These are phyloP conservation scores for Barypeithes pellucidus DNA, from an alignment of 2,888 invertebrate species.

Conservation along the genomic window DNA sequence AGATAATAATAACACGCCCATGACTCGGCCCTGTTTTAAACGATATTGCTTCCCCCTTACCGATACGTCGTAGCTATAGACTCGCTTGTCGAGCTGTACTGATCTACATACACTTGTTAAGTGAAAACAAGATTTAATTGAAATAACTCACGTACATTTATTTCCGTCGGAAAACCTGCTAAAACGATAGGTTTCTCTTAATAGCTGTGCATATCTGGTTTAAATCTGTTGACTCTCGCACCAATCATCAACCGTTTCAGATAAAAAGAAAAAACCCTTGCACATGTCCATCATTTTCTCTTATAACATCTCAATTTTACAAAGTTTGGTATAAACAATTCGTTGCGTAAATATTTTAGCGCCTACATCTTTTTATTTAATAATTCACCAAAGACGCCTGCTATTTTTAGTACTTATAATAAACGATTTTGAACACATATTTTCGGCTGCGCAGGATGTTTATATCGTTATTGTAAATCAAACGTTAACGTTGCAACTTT, in stretches of 20 bases:
- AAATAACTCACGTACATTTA: no score
- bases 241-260: conserved; percentile 1
- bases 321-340: conserved; percentile 34
- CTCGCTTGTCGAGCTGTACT: no score
- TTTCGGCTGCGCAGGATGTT: conserved; percentile 44
- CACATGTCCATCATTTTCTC: conserved; percentile 28
- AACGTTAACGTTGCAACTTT: conserved; percentile 32
- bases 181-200: no score
- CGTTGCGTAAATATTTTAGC: conserved; percentile 39
- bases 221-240: neutral
- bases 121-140: no score
- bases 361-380: conserved; percentile 38
- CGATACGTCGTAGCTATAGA: no score
- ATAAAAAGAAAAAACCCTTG: conserved; percentile 16
- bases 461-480: conserved; percentile 47
- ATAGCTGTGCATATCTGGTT: neutral
- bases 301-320: conserved; percentile 35
- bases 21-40: no score
- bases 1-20: no score
- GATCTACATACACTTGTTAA: no score
- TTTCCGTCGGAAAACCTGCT: no score
- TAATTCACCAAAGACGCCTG: conserved; percentile 27
- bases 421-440: conserved; percentile 45
- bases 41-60: no score
- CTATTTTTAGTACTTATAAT: conserved; percentile 45